Base-by-base conservation (phyloP, 2,797 vertebrate genomes). In the Gephyroberyx darwinii region DNA sequence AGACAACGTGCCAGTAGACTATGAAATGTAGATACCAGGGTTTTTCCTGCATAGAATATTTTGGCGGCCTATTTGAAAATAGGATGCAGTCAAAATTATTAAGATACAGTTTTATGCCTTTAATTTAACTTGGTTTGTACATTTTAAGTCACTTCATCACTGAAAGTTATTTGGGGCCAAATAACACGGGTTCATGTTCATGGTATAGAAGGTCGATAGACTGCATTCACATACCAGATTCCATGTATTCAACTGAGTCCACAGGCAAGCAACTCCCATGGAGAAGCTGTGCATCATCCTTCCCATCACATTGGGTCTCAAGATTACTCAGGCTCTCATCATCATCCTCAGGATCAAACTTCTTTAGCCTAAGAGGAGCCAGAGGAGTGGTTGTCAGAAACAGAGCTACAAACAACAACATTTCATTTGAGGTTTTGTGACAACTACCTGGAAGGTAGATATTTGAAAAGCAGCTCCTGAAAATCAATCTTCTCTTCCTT, bases 401-500 rank as follows among this genome's bases (percentile, higher is more conserved):
- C 6, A 80, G 1, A 39, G 41, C 10, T 4, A 37, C 4, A 5
- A 56, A 26, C 4, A 26, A 4, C 26, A 26, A 12, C 5, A 5
- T 57, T 66, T 10, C 10, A n/a, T 5, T 0, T 14, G 1, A 33
- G 16, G 9, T 66, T 62, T 9, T 19, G 1, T 5, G 16, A 4
- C 2, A 35, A n/a, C 0, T 89, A 99, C 98, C 98, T 96, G 62
- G 97, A 95, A 0, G 98, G 98, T n/a, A 99, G 90, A 77, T 96
- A 98, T 79, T 99, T 99, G 65, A 95, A 93, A 69, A 99, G 92
- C 22, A 99, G 92, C 66, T 99, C 98, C 72, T 99, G 98, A 81
- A 99, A 99, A 77, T 99, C 98, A 7, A 99, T 95, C 71, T 98
- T 99, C 90, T 99, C 98, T 69, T 99, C 98, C 61, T 99, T 99